Conservation (phyloP, 1,140 invertebrate genomes). For the Schlechtendalia chinensis region DNA sequence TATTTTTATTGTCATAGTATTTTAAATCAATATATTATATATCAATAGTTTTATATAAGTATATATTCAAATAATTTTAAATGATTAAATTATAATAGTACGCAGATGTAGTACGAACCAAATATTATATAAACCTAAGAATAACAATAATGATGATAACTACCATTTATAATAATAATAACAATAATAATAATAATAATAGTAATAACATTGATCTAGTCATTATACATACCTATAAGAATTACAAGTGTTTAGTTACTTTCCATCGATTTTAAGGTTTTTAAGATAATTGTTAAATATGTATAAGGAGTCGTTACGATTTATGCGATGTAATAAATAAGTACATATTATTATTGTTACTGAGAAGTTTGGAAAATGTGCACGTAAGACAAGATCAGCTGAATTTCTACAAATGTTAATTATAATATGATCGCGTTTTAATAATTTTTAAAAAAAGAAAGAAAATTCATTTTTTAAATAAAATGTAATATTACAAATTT, state of each 20-base stretch:
- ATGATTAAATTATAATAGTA: too few species aligned
- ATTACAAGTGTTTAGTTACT: not conserved
- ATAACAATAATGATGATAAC: not conserved
- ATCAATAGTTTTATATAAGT: not conserved
- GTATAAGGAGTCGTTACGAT: too few species aligned
- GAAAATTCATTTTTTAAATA: too few species aligned
- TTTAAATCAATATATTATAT: not conserved
- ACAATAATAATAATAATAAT: not conserved
- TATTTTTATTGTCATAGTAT: not conserved
- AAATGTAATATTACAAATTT: too few species aligned
- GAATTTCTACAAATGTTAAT: not conserved
- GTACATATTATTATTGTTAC: not conserved
- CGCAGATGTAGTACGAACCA: not conserved
- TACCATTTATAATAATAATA: not conserved
- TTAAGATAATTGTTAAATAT: not conserved
- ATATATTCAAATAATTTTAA: not conserved
- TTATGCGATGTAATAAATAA: not conserved
- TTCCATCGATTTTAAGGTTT: not conserved
- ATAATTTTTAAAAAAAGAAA: not conserved
- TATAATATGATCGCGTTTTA: not conserved
- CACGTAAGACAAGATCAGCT: not conserved
- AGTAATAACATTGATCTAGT: not conserved
- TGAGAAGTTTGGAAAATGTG: not conserved
- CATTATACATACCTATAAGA: not conserved
- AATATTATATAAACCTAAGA: not conserved